Base-by-base conservation (phyloP, 2,113 vertebrate species). In the Amblyopsis rosae region DNA sequence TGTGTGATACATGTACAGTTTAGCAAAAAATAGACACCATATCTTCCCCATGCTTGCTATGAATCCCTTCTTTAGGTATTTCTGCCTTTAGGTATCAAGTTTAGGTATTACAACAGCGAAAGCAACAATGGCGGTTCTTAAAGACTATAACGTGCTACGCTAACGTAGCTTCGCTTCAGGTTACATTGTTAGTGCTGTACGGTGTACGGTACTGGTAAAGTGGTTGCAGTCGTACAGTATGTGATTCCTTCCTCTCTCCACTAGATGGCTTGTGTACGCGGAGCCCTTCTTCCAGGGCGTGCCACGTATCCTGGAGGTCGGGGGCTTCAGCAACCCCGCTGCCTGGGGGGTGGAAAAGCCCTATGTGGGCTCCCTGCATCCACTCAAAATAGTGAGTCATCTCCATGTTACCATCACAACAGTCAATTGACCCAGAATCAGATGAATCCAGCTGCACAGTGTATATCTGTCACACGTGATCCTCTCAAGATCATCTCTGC, bases 191-290 rank as follows among this genome's bases (percentile, higher is more conserved):
- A 26, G 17, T 54, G 3, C 11, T n/a, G n/a, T 54, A n/a, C 3
- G n/a, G 4, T 54, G 5, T 54, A 13, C 26, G 26, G 26, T 26
- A 26, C 26, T 26, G 26, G 26, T 26, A 54, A 7, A 6, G 3
- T 13, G n/a, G 13, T 54, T 41, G 35, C 35, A 41, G 35, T 41
- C 4, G 35, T 41, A 41, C 13, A 26, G 26, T 15, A n/a, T 54
- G 13, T 54, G 7, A 32, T 13, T 45, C 3, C 1, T 9, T 19
- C 3, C 26, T 13, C 35, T 49, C 50, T 8, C 10, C n/a, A 67
- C 56, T 32, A 99, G 97, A 54, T 98, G 98, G 97, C 87, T 99
- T 48, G 86, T 99, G 15, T 99, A 93, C 53, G 90, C 93, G 0
- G 93, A 96, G 59, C 95, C 96, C 17, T 96, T 93, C 90, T 98